phyloP scores from a whole-genome alignment of 2,888 invertebrate genomes.

The Pammene fasciana region DNA sequence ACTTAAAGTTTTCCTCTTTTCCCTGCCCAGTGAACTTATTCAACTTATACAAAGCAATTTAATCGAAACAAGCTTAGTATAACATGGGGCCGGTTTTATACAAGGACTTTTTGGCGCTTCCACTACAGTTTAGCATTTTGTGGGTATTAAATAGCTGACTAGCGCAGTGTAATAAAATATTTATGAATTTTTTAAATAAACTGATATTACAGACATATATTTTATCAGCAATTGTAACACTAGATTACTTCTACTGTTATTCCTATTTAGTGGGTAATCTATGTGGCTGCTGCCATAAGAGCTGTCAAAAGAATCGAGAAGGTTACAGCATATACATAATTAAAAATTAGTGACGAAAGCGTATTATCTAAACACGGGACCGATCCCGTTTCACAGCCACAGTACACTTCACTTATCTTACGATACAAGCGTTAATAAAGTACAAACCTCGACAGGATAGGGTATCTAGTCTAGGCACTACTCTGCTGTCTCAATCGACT shows the following conservation, averaged over 20 bases:
- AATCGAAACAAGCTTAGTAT: slow-evolving; percentile 6
- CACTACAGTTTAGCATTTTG: slow-evolving; percentile 46
- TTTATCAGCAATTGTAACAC: slow-evolving; percentile 30
- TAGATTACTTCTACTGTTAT: slow-evolving; percentile 17
- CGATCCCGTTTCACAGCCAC: slow-evolving; percentile 79
- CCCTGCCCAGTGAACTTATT: slow-evolving; percentile 1
- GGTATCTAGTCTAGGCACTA: slow-evolving; percentile 51
- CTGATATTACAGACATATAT: slow-evolving; percentile 42
- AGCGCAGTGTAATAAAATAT: slow-evolving; percentile 61
- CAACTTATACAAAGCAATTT: neutral
- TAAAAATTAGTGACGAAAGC: slow-evolving; percentile 79
- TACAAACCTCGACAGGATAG: slow-evolving; percentile 61
- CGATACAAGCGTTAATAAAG: slow-evolving; percentile 73
- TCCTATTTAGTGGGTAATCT: slow-evolving; percentile 12
- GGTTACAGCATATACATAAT: slow-evolving; percentile 54
- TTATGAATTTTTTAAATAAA: slow-evolving; percentile 54
- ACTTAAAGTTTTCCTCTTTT: slow-evolving; percentile 39
- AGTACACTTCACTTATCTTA: slow-evolving; percentile 77
- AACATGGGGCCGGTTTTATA: neutral
- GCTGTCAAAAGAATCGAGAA: slow-evolving; percentile 35
- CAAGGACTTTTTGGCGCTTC: slow-evolving; percentile 19
- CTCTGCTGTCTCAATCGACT: slow-evolving; percentile 69
- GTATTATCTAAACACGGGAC: slow-evolving; percentile 74
- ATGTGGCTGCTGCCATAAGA: neutral
- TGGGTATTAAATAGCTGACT: slow-evolving; percentile 62